Evolutionary conservation across 2,888 invertebrate species (phyloP), one percentile per base, ranked within the genome.

Genomic region (Polyploca ridens): DNA sequence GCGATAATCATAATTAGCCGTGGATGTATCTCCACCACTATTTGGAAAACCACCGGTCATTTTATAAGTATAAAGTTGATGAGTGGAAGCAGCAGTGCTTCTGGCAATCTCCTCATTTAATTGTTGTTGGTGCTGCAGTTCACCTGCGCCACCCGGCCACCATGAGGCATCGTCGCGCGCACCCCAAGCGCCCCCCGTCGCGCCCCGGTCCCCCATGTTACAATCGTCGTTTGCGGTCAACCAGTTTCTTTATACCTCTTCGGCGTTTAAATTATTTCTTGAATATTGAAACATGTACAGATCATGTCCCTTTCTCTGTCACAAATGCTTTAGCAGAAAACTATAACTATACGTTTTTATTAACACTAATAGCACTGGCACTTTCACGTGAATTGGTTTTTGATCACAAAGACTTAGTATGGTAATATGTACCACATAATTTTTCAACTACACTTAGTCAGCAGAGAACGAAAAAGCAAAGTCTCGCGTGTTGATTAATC

Each of bases 51-150:
- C 97, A 88, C 96, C 96, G 82, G 97, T 96, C 97, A 97, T 97
- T 95, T 97, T 97, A 90, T 97, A 97, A 71, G 96, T 96, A 88
- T 97, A 97, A 78, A 97, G 94, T 90, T 97, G 97, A 86, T 97
- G 97, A 82, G 94, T 93, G 71, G 94, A 83, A 65, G 91, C 85
- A 33, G 92, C 90, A 67, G 92, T 91, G 70, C 91, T 93, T 72
- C 91, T 86, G 57, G 93, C 92, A 62, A 93, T 90, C 69, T 93
- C 93, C 70, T 94, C 94, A 84, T 91, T 91, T 77, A 93, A 76
- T 85, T 93, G 93, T 87, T 92, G 93, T 87, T 91, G 93, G 82
- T 93, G 90, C 85, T 93, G 93, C 75, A 92, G 83, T 86, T 92
- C 93, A 86, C 90, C 90, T 85, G 92, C 90, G 86, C 88, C 86